Percentiles rank a stretch among this genome's conserved stretches.
phyloP scores from a whole-genome alignment of 2,797 vertebrate genomes.

The Sorex maritimensis region DNA sequence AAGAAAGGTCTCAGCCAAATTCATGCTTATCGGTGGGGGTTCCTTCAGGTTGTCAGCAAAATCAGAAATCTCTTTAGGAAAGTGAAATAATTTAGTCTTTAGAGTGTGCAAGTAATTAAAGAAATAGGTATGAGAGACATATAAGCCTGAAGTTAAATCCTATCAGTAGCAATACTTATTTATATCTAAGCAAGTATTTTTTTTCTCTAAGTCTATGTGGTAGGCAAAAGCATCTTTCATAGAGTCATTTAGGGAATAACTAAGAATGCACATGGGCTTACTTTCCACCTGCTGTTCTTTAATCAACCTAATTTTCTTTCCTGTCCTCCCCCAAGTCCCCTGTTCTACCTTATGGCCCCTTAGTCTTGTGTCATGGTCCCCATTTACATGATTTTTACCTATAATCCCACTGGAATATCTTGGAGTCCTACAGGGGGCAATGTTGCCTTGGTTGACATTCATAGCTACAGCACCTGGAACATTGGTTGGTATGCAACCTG shows the following conservation, averaged over 20 bases:
- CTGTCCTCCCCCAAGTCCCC: too few relatives aligned
- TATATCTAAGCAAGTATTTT: background rate
- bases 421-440: too few relatives aligned
- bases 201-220: conserved; percentile 7
- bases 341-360: too few relatives aligned
- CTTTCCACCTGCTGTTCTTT: too few relatives aligned
- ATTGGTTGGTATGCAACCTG: background rate
- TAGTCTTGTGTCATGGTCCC: too few relatives aligned
- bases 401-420: too few relatives aligned
- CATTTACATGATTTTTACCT: too few relatives aligned
- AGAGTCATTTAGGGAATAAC: background rate
- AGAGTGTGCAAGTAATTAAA: background rate
- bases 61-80: background rate
- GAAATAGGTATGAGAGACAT: background rate
- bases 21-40: background rate
- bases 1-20: background rate
- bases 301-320: too few relatives aligned
- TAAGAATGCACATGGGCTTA: background rate
- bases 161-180: background rate
- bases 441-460: too few relatives aligned
- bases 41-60: background rate
- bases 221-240: background rate
- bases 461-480: background rate
- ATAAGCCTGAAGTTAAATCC: background rate
- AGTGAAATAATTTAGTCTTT: background rate